Conservation (phyloP, 64 coral and sea anemone genomes). For the Actinia tenebrosa region DNA sequence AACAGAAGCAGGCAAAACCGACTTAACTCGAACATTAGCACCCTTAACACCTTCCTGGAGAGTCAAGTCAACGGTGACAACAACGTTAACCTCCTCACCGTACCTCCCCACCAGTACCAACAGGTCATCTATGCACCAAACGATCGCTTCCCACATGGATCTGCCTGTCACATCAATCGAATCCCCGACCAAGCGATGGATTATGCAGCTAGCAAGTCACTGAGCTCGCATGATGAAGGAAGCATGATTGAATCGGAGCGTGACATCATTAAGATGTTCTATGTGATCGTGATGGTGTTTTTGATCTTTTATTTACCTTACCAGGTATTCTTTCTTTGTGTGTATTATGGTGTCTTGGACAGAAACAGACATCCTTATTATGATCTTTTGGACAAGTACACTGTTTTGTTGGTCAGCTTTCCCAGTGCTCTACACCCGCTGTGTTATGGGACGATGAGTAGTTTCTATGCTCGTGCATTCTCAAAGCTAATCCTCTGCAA, state of each 20-base stretch:
- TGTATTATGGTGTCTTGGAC: neutral
- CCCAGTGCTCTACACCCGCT: slow-evolving; percentile 36
- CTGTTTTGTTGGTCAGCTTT: neutral
- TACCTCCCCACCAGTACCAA: neutral
- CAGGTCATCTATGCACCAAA: neutral
- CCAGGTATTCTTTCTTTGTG: slow-evolving; percentile 25
- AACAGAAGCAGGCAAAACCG: neutral
- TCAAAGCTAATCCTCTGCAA: slow-evolving; percentile 28
- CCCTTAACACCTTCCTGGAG: neutral
- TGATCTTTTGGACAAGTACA: neutral
- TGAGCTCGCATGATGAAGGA: neutral
- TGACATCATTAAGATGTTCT: slow-evolving; percentile 41
- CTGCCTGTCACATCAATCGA: slow-evolving; percentile 2
- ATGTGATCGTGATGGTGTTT: slow-evolving; percentile 27
- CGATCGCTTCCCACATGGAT: neutral
- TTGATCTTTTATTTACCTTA: slow-evolving; percentile 34
- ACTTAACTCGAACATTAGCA: neutral
- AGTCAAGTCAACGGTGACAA: neutral
- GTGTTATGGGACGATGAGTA: slow-evolving; percentile 41
- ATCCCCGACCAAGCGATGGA: neutral
- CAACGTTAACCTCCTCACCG: neutral
- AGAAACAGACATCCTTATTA: slow-evolving; percentile 6
- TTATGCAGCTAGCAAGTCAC: neutral
- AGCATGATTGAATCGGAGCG: slow-evolving; percentile 13
- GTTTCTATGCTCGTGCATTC: slow-evolving; percentile 42